A percentile compares a stretch with the other conserved stretches of the same genome.
Conservation (phyloP, 35 echinoderm and acorn worm genomes). For the Ophiothrix spiculata region DNA sequence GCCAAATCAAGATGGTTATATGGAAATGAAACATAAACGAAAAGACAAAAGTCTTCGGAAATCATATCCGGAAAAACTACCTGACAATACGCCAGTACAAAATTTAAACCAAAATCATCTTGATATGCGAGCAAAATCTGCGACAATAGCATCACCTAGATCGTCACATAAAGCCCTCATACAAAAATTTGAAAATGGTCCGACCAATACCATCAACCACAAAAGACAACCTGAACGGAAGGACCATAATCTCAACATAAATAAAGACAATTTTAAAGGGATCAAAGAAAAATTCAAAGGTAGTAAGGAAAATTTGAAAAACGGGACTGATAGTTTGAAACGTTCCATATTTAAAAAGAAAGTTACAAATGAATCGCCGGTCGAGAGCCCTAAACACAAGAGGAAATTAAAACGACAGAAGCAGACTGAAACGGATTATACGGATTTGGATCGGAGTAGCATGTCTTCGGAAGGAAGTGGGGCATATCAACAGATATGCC, state of each 20-base stretch:
- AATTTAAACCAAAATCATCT: not conserved
- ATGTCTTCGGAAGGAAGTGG: not conserved
- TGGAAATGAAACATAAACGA: not conserved
- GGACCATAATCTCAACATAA: not conserved
- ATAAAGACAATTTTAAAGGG: constrained; percentile 1
- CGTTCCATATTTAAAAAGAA: not conserved
- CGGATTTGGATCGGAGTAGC: not conserved
- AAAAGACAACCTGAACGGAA: not conserved
- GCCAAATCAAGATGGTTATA: not conserved
- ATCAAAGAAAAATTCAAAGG: constrained; percentile 1
- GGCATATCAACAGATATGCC: not conserved
- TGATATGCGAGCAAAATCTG: not conserved
- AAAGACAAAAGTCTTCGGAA: not conserved
- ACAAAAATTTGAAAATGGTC: constrained; percentile 8
- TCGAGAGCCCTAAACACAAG: not conserved
- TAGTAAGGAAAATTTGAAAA: not conserved
- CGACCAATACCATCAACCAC: not conserved
- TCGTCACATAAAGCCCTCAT: not conserved
- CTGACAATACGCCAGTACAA: not conserved
- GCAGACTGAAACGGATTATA: not conserved
- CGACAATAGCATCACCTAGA: not conserved
- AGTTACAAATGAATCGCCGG: not conserved
- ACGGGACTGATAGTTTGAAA: not conserved
- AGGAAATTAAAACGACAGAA: not conserved
- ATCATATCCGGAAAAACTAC: not conserved